Evolutionary conservation across 2,113 vertebrate genomes (phyloP), one percentile per base, ranked within the genome.

Genomic region (Passer domesticus): DNA sequence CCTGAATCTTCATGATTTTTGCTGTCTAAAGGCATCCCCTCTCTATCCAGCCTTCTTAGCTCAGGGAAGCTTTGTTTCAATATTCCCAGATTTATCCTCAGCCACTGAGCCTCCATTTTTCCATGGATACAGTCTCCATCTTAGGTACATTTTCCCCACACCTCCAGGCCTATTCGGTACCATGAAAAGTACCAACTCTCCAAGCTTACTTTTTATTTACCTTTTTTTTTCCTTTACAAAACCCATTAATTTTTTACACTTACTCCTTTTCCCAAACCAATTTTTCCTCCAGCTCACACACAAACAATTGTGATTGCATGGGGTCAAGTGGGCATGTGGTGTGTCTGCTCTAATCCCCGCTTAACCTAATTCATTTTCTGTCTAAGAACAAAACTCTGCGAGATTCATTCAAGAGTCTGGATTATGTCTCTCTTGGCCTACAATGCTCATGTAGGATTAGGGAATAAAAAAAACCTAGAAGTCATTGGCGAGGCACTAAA

Each of bases 331-430:
- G 87, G 90, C 95, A 85, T 93, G 89, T 93, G 72, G 83, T 47
- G 37, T 53, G 64, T 90, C 79, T 83, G 87, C 88, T 84, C 81
- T 88, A 96, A 95, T 95, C 92, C 91, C 90, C 0, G 84, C 88
- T 94, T 94, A 95, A 94, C 89, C 95, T 77, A 90, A 76, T 93
- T 97, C 77, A 83, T 97, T 94, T 94, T 96, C 92, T 90, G 62
- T 92, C 84, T 84, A 96, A 94, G 91, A 78, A 94, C 75, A 89
- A 93, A 96, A 96, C 86, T 94, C 79, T 5, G 13, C 0, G 81
- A 95, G 94, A 96, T 91, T 94, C 95, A 80, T 87, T 91, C 94
- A 87, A 58, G 94, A 93, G 74, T 60, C 73, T 53, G 87, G 96
- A 86, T 93, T 88, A 91, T 56, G 85, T 91, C 60, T 87, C 77